Conservation (phyloP, 2,888 invertebrate species). For the Stegophylla sp. region DNA sequence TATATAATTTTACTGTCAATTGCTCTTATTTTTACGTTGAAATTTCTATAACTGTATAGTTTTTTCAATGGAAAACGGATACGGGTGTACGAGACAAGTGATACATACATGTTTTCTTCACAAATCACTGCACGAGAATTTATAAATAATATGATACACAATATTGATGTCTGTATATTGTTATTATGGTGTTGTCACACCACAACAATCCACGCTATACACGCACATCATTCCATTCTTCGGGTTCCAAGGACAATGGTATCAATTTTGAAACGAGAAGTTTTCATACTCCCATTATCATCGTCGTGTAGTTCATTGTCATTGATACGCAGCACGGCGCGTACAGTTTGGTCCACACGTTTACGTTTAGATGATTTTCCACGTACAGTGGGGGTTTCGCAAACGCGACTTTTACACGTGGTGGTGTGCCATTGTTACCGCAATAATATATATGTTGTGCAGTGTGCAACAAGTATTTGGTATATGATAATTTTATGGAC, state of each 20-base stretch:
- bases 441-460: too few relatives aligned
- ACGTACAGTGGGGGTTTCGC: background rate
- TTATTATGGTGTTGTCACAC: background rate
- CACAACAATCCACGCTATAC: background rate
- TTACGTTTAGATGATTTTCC: background rate
- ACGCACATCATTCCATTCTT: background rate
- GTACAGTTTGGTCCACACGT: background rate
- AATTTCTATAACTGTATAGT: background rate
- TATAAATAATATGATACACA: background rate
- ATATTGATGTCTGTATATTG: background rate
- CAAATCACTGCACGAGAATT: background rate
- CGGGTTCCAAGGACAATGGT: conserved; percentile 18
- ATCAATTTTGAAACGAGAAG: background rate
- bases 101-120: background rate
- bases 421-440: too few relatives aligned
- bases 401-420: too few relatives aligned
- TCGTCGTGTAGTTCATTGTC: background rate
- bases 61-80: background rate
- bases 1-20: background rate
- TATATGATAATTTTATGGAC: too few relatives aligned
- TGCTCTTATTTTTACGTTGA: background rate
- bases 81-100: background rate
- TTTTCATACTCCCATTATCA: background rate
- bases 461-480: too few relatives aligned
- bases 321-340: background rate